Evolutionary conservation across 2,113 vertebrate genomes (phyloP).

Genomic region (Triplophysa dalaica): DNA sequence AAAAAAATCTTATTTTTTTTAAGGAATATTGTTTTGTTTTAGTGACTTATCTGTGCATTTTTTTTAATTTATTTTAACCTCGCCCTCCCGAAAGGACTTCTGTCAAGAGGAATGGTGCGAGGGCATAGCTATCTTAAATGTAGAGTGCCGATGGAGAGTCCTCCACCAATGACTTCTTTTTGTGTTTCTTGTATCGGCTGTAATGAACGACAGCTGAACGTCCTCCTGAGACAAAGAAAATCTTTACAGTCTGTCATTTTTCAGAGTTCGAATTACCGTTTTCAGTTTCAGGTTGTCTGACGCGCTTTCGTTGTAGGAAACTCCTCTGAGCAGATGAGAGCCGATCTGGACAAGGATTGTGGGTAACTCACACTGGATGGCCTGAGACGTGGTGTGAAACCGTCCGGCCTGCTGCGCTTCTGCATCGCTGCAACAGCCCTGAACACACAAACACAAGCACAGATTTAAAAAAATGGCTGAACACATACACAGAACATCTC

Average conservation of each 20-base stretch:
- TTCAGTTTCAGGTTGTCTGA: slow-evolving; percentile 97
- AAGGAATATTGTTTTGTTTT: too few species aligned
- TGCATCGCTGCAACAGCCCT: slow-evolving; percentile 96
- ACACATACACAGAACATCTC: neutral
- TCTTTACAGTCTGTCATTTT: neutral
- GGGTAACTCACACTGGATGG: slow-evolving; percentile 95
- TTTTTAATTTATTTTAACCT: too few species aligned
- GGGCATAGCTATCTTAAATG: too few species aligned
- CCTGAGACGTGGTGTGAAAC: slow-evolving; percentile 91
- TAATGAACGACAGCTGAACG: neutral
- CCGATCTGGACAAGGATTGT: slow-evolving; percentile 96
- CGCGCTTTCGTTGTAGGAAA: slow-evolving; percentile 94
- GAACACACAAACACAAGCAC: slow-evolving; percentile 34
- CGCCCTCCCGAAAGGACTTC: too few species aligned
- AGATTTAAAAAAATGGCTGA: slow-evolving; percentile 7
- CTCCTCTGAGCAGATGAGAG: slow-evolving; percentile 92
- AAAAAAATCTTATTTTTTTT: too few species aligned
- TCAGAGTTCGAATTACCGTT: slow-evolving; percentile 76
- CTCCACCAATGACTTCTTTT: neutral
- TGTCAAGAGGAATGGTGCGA: too few species aligned
- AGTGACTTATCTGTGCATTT: too few species aligned
- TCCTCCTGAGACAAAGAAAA: too few species aligned
- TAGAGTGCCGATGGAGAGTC: too few species aligned
- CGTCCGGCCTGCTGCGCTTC: slow-evolving; percentile 96
- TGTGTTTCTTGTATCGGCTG: neutral